Evolutionary conservation across 1,140 invertebrate genomes (phyloP), one percentile per base, ranked within the genome.

Genomic region (Drosophila sp.): DNA sequence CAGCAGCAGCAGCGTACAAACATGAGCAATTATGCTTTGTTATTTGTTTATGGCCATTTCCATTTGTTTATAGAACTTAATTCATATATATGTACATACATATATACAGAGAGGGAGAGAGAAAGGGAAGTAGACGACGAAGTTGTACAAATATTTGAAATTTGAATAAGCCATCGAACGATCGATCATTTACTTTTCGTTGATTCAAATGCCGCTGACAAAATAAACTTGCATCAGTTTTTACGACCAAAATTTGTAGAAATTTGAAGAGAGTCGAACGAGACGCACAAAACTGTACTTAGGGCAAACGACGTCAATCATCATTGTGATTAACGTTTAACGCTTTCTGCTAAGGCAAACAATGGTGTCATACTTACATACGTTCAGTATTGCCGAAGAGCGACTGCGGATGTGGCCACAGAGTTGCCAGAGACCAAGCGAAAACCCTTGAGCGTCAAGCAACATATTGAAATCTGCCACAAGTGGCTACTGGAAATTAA

Each of bases 31-130:
- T 84, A 84, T 84, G 76, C 81, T 84, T 84, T 77, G 76, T 57
- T 77, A 64, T 84, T 84, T 84, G 80, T 84, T 84, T 84, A 84
- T 80, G 73, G 70, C 47, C 76, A 73, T 84, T 84, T 81, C 66
- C 65, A 84, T 85, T 85, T 85, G 81, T 80, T 85, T 80, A 75
- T 72, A 80, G 76, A 84, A 77, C 70, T 84, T 76, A 73, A 84
- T 84, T 80, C 69, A 64, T 50, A 58, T 30, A 40, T 33, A 7
- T 7, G 11, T 8, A 10, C 2, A 10, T 23, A 50, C 3, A 8
- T 1, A 1, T 23, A 50, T 6, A 2, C 4, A 32, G 63, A 70
- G 56, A 1, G 25, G 6, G 60, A 27, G 10, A 23, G 38, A 29
- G 60, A 44, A 38, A 11, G 7, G 33, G 32, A 25, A 11, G 58